These are phyloP conservation scores for Orientallactaga bullata DNA, from an alignment of 2,113 vertebrate genomes.

Conservation along the genomic window DNA sequence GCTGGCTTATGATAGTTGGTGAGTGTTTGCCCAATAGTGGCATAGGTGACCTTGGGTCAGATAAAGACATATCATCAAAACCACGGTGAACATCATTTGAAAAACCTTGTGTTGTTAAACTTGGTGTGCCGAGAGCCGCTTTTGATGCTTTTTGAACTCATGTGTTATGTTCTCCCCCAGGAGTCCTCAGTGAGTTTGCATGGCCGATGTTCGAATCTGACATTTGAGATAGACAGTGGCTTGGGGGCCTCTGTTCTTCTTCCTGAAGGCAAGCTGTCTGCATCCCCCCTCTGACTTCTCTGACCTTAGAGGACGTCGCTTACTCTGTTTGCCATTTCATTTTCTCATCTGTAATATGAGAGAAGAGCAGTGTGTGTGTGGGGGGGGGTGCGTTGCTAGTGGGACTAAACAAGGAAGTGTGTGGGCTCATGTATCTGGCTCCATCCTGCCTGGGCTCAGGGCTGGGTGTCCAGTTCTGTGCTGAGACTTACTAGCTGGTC, in stretches of 20 bases:
- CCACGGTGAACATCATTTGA: not conserved
- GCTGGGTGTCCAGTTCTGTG: not conserved
- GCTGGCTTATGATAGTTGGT: not conserved
- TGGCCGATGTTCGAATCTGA: not conserved
- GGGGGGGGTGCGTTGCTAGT: not conserved
- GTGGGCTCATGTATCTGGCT: not conserved
- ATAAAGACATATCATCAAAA: not conserved
- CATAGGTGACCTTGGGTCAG: not conserved
- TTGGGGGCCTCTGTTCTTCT: not conserved
- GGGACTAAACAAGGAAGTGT: not conserved
- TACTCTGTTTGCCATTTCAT: not conserved
- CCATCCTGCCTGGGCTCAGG: not conserved
- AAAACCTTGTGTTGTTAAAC: not conserved
- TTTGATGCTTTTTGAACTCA: not conserved
- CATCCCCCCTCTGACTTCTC: not conserved
- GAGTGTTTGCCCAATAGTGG: not conserved
- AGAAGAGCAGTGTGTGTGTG: not conserved
- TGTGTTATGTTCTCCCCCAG: not conserved
- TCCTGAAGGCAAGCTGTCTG: not conserved
- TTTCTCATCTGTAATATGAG: slow-evolving; percentile 23
- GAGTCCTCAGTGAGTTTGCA: not conserved
- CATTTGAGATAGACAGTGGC: not conserved
- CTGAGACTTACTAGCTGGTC: not conserved
- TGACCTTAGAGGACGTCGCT: slow-evolving; percentile 19
- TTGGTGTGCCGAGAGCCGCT: not conserved